Percentiles rank a stretch among this genome's conserved stretches.
Conservation (phyloP, 2,888 invertebrate genomes). For the Apamea sordens region DNA sequence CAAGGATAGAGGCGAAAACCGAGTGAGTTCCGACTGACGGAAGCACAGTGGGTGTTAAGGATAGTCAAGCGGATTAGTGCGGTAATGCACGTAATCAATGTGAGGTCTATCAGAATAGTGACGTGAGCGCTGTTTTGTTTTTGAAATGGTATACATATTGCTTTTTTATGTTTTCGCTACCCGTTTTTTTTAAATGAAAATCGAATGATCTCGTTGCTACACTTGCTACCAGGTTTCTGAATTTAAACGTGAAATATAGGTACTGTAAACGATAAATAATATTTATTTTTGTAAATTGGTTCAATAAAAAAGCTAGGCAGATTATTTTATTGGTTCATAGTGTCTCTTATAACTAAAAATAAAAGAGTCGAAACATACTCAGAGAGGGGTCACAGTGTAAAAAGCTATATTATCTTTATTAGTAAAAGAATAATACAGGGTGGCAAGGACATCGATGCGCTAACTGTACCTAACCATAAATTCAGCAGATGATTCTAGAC, state of each 20-base stretch:
- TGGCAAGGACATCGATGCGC: no score
- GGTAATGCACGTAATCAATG: slow-evolving; percentile 48
- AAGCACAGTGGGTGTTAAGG: slow-evolving; percentile 47
- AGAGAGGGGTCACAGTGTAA: neutral
- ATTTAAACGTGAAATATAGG: neutral
- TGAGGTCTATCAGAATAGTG: slow-evolving; percentile 14
- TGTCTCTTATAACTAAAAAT: no score
- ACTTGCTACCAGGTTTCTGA: neutral
- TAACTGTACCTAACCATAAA: no score
- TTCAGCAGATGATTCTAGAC: no score
- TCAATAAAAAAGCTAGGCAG: neutral
- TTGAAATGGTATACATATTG: neutral
- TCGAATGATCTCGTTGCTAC: no score
- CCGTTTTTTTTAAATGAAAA: neutral
- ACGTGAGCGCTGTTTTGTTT: neutral
- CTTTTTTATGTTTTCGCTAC: neutral
- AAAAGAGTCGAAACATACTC: neutral
- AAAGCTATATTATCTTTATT: neutral
- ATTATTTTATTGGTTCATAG: neutral
- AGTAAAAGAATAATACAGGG: neutral
- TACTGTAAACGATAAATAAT: neutral
- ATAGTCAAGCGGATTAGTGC: slow-evolving; percentile 39
- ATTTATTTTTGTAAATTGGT: neutral
- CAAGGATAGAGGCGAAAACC: slow-evolving; percentile 71
- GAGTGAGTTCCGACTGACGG: slow-evolving; percentile 62